phyloP scores from a whole-genome alignment of 2,888 invertebrate genomes.

The Torymus tubicola region DNA sequence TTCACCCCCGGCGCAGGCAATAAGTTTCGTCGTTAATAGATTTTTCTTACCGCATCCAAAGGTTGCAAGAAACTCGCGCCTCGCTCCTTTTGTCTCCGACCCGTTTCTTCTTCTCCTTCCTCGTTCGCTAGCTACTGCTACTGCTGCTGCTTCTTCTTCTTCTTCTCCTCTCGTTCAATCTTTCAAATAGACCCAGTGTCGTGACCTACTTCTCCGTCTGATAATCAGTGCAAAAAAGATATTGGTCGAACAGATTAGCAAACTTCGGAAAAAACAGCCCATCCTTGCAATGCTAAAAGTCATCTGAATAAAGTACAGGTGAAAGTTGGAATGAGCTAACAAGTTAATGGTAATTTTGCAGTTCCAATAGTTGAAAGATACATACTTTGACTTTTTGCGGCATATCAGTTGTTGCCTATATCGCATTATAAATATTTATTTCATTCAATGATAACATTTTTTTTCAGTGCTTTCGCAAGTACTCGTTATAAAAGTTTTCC shows the following conservation, averaged over 20 bases:
- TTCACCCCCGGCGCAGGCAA: slow-evolving; percentile 6
- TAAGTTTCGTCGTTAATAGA: slow-evolving; percentile 58
- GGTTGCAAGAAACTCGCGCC: slow-evolving; percentile 33
- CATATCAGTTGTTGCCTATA: too few species aligned
- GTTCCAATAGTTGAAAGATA: too few species aligned
- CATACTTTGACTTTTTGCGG: too few species aligned
- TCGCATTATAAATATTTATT: too few species aligned
- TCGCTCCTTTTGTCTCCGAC: slow-evolving; percentile 34
- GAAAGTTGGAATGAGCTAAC: background rate
- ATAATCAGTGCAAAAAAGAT: slow-evolving; percentile 23
- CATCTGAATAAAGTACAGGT: background rate
- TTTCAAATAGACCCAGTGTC: slow-evolving; percentile 7
- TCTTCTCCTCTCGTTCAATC: slow-evolving; percentile 13
- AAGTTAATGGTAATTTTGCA: background rate
- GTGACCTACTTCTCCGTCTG: slow-evolving; percentile 34
- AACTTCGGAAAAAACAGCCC: background rate
- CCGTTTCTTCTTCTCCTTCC: slow-evolving; percentile 19
- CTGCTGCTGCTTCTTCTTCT: slow-evolving; percentile 15
- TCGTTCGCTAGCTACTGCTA: background rate
- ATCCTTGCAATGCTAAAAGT: background rate
- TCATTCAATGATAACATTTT: too few species aligned
- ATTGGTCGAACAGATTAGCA: slow-evolving; percentile 10
- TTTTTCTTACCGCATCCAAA: slow-evolving; percentile 57
- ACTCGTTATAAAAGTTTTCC: too few species aligned
- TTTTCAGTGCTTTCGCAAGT: too few species aligned